Evolutionary conservation across 2,113 vertebrate genomes (phyloP).

Genomic region (Sinocyclocheilus anshuiensis): DNA sequence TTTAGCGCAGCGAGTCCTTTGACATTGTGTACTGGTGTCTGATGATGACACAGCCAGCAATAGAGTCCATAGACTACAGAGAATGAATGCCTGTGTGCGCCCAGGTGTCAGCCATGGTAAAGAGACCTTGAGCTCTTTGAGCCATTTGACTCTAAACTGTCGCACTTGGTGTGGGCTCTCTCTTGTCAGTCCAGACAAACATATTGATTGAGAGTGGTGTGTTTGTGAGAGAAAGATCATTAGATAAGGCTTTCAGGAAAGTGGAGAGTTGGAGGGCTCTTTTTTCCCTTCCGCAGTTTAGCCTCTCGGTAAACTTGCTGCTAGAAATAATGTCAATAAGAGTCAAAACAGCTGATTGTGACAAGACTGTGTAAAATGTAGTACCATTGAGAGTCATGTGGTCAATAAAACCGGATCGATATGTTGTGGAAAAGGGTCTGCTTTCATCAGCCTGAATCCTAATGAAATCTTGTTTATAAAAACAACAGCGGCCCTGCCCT

Average conservation of each 20-base stretch:
- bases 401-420: slow-evolving; percentile 18
- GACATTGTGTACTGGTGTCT: neutral
- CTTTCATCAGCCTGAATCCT: slow-evolving; percentile 22
- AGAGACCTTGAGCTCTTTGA: slow-evolving; percentile 45
- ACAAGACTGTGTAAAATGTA: slow-evolving; percentile 31
- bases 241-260: slow-evolving; percentile 48
- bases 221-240: slow-evolving; percentile 53
- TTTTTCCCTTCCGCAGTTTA: slow-evolving; percentile 24
- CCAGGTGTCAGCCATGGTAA: slow-evolving; percentile 30
- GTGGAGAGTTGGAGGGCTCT: slow-evolving; percentile 41
- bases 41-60: slow-evolving; percentile 41
- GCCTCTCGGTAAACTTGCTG: slow-evolving; percentile 42
- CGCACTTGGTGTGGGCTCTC: slow-evolving; percentile 40
- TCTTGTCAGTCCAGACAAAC: slow-evolving; percentile 50
- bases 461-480: slow-evolving; percentile 36
- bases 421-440: neutral
- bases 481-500: neutral
- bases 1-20: neutral
- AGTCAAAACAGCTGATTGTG: slow-evolving; percentile 39
- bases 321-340: slow-evolving; percentile 40
- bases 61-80: slow-evolving; percentile 1
- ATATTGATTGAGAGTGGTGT: slow-evolving; percentile 49
- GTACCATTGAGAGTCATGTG: slow-evolving; percentile 35
- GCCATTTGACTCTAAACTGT: slow-evolving; percentile 37
- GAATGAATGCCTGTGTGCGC: slow-evolving; percentile 19